Base-by-base conservation (phyloP, 1,140 invertebrate genomes). In the Cephus cinctus region DNA sequence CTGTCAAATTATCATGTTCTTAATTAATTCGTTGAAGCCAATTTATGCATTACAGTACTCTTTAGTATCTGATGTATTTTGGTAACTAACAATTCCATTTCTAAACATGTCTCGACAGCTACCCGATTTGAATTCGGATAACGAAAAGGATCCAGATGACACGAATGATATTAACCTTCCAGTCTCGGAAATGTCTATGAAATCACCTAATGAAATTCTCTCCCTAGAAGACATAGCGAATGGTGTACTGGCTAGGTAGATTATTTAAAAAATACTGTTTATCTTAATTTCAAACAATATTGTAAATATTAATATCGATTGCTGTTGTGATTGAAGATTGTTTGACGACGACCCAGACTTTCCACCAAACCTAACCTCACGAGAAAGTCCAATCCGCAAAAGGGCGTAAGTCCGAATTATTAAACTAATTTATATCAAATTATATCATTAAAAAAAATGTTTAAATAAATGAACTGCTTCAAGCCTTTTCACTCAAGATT, bases 341-440 rank as follows among this genome's bases (percentile, higher is more conserved):
- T n/a, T n/a, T n/a, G 16, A 42, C 16, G 4, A 12, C 15, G 15
- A 34, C 11, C 4, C 11, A 34, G 11, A 34, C 31, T 30, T 12
- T 14, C 23, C 25, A 15, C 6, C 18, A 30, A 30, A 42, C 27
- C 22, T 30, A 27, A 22, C 40, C 8, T 34, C 9, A 23, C 38
- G 30, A 38, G 35, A 20, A 36, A 18, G 35, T 19, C 5, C 27
- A 40, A 25, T n/a, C n/a, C n/a, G 41, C 45, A 47, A 34, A 34
- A 25, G 43, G 32, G 3, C 5, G 32, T 19, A 20, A 34, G 18
- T 11, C 12, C 30, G 27, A 34, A 18, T 15, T 22, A 23, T 22
- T 22, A 36, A 23, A 18, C 31, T 39, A 16, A 6, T 38, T 19
- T 4, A 19, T 38, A 14, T 32, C 15, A 5, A 14, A 27, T 45